A percentile compares a stretch with the other conserved stretches of the same genome.
Evolutionary conservation across 2,888 invertebrate genomes (phyloP).

Genomic region (Cantharis nigra): DNA sequence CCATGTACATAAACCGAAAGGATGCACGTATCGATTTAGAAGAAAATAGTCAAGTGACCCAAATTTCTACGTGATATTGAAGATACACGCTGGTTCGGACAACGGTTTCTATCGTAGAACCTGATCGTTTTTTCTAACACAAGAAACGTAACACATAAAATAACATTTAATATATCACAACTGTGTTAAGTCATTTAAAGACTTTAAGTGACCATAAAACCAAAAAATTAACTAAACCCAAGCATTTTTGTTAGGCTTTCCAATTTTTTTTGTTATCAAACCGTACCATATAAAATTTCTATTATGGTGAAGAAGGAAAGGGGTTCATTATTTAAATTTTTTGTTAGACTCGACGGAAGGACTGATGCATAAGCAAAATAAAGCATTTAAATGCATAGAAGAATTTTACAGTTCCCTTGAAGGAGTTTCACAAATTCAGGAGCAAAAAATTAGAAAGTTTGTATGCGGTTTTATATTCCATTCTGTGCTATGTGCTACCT

Average conservation of each 20-base stretch:
- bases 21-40: neutral
- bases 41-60: neutral
- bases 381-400: conserved; percentile 57
- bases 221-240: conserved; percentile 33
- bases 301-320: conserved; percentile 25
- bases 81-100: neutral
- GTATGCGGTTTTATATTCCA: conserved; percentile 41
- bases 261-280: conserved; percentile 43
- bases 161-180: neutral
- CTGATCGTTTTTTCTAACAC: neutral
- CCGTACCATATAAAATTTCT: conserved; percentile 22
- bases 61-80: neutral
- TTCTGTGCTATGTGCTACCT: neutral
- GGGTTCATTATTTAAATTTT: conserved; percentile 47
- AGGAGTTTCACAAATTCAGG: conserved; percentile 44
- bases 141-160: neutral
- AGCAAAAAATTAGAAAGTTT: conserved; percentile 50
- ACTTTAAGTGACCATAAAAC: conserved; percentile 38
- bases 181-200: neutral
- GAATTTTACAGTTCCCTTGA: conserved; percentile 54
- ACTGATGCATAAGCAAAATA: conserved; percentile 46
- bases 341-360: conserved; percentile 32
- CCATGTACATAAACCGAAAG: no score
- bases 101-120: neutral
- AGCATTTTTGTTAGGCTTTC: conserved; percentile 37